Evolutionary conservation across 2,113 vertebrate species (phyloP).

Genomic region (crab-eating macaque (Macaca fascicularis)): T2T-MFA8v1.1 NC_088386.1:46744001-46744500

Average conservation of each 20-base stretch:
- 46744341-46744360: neutral
- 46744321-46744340: neutral
- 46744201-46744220: too few relatives aligned
- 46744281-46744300: neutral
- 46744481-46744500: neutral
- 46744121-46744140: too few relatives aligned
- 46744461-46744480: neutral
- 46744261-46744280: neutral
- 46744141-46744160: too few relatives aligned
- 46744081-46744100: too few relatives aligned
- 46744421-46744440: neutral
- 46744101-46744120: fast-evolving
- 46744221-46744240: neutral
- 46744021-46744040: too few relatives aligned
- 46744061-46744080: too few relatives aligned
- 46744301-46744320: constrained; percentile 1
- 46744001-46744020: too few relatives aligned
- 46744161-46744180: too few relatives aligned
- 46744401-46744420: neutral
- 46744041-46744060: too few relatives aligned
- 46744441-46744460: neutral
- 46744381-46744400: neutral
- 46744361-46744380: neutral
- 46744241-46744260: neutral
- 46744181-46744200: too few relatives aligned